phyloP scores from a whole-genome alignment of 2,113 vertebrate species.

The Gnathochromis pfefferi region DNA sequence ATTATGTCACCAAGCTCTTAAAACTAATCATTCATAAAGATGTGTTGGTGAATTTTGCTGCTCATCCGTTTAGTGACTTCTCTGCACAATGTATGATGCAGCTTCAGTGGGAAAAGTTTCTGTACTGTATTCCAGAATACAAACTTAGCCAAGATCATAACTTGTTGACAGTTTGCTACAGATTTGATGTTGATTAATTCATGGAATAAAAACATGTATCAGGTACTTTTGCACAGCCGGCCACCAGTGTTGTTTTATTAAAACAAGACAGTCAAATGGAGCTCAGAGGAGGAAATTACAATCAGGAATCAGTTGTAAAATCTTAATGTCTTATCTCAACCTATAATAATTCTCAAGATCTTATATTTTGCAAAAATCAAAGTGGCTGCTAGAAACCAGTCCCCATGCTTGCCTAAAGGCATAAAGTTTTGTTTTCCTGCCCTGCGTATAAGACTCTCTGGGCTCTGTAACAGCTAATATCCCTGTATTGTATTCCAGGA shows the following conservation, averaged over 20 bases:
- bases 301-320: conserved; percentile 14
- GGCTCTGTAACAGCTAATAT: conserved; percentile 15
- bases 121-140: background rate
- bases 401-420: background rate
- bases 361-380: background rate
- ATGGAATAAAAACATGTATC: background rate
- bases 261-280: background rate
- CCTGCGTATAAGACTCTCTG: background rate
- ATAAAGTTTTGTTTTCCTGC: conserved; percentile 6
- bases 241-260: background rate
- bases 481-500: conserved; percentile 24
- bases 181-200: conserved; percentile 12
- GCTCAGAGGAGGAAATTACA: background rate
- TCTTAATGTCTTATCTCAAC: conserved; percentile 7
- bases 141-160: background rate
- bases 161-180: background rate
- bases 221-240: background rate
- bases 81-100: background rate
- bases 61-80: background rate
- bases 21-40: background rate
- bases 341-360: background rate
- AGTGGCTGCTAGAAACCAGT: background rate
- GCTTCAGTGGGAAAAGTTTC: background rate
- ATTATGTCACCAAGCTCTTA: background rate
- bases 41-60: background rate